Evolutionary conservation across 2,797 vertebrate species (phyloP), one percentile per base, ranked within the genome.

Genomic region (Vespertilio murinus): DNA sequence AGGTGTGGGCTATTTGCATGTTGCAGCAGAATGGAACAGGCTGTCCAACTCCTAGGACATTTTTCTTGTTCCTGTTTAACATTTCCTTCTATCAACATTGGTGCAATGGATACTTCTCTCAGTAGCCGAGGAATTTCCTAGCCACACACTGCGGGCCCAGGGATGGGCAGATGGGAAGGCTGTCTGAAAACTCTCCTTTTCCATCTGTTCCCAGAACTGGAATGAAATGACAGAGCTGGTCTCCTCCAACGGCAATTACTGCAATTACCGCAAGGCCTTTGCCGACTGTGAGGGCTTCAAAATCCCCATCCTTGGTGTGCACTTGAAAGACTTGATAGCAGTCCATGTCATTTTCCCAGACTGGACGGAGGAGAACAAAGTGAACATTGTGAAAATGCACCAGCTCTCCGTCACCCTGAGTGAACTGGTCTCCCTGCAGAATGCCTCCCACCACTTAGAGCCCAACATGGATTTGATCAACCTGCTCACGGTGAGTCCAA

Each of bases 311-410:
- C 98, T 99, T 96, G 99, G 99, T 23, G 99, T 99, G 94, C 99
- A 99, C 97, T 98, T 99, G 95, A 99, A 99, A 97, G 99, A 99
- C 98, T 98, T 99, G 97, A 99, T 99, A 30, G 99, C 99, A 0
- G 99, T 99, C 83, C 99, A 99, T 65, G 99, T 99, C 70, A 98
- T 99, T 94, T 99, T 99, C 96, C 98, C 99, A 79, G 99, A 99
- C 97, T 99, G 99, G 99, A 98, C 98, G 45, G 98, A 99, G 52
- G 98, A 99, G 73, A 98, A 98, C 93, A 99, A 99, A 98, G 98
- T 99, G 91, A 99, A 99, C 96, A 98, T 99, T 87, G 99, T 99
- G 97, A 99, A 99, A 98, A 99, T 99, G 99, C 99, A 99, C 96
- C 99, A 99, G 97, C 99, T 99, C 89, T 99, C 99, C 71, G 98